A percentile compares a stretch with the other conserved stretches of the same genome.
Conservation (phyloP, 2,888 invertebrate species). For the Anticlea derivata region DNA sequence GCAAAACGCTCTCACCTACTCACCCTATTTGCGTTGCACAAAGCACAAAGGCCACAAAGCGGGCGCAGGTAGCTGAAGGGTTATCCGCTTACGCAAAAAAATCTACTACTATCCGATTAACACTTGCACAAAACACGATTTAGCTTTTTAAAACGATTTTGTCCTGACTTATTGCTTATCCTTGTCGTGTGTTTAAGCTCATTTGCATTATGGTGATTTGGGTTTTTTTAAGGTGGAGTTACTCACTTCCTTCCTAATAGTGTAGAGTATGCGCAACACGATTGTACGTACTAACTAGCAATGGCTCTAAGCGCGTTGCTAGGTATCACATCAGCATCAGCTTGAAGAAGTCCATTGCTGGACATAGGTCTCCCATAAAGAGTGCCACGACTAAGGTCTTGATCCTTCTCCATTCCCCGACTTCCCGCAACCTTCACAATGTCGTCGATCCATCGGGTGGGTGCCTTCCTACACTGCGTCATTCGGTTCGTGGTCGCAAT, state of each 20-base stretch:
- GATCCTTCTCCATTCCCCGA: no score
- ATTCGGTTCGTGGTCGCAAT: no score
- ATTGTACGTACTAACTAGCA: not conserved
- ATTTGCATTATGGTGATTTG: conserved; percentile 23
- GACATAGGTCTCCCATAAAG: no score
- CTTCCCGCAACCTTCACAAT: no score
- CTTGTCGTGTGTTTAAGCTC: conserved; percentile 45
- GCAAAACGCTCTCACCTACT: conserved; percentile 31
- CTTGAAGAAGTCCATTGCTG: no score
- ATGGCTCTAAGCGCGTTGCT: not conserved
- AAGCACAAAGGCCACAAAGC: conserved; percentile 59
- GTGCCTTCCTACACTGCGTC: no score
- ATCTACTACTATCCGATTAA: conserved; percentile 76
- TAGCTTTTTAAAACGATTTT: conserved; percentile 60
- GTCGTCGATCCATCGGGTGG: no score
- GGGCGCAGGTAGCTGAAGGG: conserved; percentile 77
- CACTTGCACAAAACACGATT: conserved; percentile 67
- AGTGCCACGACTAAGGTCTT: no score
- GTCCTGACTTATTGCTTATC: conserved; percentile 57
- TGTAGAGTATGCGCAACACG: not conserved
- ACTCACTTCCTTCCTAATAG: not conserved
- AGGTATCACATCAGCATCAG: no score
- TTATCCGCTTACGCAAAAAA: conserved; percentile 84
- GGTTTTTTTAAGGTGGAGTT: conserved; percentile 1
- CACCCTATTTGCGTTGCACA: conserved; percentile 61